A percentile compares a stretch with the other conserved stretches of the same genome.
phyloP scores from a whole-genome alignment of 2,113 vertebrate genomes.

The Lepisosteus osseus region DNA sequence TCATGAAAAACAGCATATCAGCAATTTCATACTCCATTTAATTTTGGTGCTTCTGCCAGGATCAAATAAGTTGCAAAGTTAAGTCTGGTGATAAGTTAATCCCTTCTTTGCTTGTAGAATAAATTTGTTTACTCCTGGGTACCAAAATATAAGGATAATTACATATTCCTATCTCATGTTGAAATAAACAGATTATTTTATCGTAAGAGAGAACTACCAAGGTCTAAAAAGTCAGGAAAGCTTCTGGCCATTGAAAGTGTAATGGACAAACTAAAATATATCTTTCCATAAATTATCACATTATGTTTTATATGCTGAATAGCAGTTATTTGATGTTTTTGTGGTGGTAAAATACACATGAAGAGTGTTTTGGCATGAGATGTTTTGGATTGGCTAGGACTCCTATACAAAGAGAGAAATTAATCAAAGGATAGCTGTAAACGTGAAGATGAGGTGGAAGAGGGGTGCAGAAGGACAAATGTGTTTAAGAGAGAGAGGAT shows the following conservation, averaged over 20 bases:
- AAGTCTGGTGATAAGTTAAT: constrained; percentile 72
- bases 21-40: constrained; percentile 68
- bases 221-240: constrained; percentile 34
- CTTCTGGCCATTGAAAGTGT: background rate
- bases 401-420: too few relatives aligned
- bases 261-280: background rate
- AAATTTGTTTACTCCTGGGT: constrained; percentile 69
- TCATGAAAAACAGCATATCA: constrained; percentile 63
- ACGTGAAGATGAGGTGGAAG: too few relatives aligned
- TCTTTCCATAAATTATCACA: too few relatives aligned
- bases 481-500: too few relatives aligned
- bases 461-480: too few relatives aligned
- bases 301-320: too few relatives aligned
- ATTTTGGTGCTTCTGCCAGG: constrained; percentile 78
- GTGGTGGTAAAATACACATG: background rate
- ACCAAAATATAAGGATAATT: constrained; percentile 60
- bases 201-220: constrained; percentile 34
- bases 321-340: background rate
- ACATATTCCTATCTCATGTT: constrained; percentile 65
- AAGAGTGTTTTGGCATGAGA: too few relatives aligned
- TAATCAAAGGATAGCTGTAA: too few relatives aligned
- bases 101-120: constrained; percentile 65
- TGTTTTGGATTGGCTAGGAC: too few relatives aligned
- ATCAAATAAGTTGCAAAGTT: constrained; percentile 71
- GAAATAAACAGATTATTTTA: constrained; percentile 58